A percentile compares a stretch with the other conserved stretches of the same genome.
Evolutionary conservation across 2,113 vertebrate species (phyloP).

Genomic region (Aspidoscelis tigris): DNA sequence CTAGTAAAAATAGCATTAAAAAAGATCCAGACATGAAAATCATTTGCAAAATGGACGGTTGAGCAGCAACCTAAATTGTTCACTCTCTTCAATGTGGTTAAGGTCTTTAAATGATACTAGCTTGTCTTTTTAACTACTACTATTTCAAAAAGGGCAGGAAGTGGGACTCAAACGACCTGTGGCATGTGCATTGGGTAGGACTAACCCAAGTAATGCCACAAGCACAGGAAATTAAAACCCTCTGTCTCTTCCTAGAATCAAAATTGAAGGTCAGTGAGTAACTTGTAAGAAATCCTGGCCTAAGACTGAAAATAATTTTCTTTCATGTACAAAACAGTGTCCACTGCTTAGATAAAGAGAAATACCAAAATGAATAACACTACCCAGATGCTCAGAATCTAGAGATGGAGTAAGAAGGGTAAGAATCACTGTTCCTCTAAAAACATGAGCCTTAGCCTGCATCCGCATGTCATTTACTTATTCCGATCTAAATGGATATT

Average conservation of each 20-base stretch:
- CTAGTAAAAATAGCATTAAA: conserved; percentile 30
- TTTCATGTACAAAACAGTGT: conserved; percentile 56
- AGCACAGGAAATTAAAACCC: conserved; percentile 73
- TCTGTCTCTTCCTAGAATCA: conserved; percentile 72
- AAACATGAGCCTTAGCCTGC: conserved; percentile 34
- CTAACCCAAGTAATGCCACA: conserved; percentile 68
- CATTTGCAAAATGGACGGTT: conserved; percentile 57
- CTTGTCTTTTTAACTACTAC: conserved; percentile 58
- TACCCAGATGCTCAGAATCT: conserved; percentile 34
- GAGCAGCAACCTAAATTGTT: conserved; percentile 68
- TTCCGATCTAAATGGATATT: no score
- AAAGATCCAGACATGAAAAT: conserved; percentile 63
- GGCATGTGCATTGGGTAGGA: conserved; percentile 70
- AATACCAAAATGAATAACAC: conserved; percentile 30
- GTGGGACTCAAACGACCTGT: conserved; percentile 56
- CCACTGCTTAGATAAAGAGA: conserved; percentile 47
- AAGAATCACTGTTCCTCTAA: conserved; percentile 12
- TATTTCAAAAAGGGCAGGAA: conserved; percentile 67
- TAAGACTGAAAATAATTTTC: conserved; percentile 72
- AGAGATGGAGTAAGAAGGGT: conserved; percentile 42
- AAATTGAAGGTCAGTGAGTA: conserved; percentile 67
- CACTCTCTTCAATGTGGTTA: conserved; percentile 62
- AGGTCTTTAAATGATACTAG: conserved; percentile 43
- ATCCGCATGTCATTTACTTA: not conserved
- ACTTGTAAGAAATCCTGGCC: conserved; percentile 54